Conservation (phyloP, 2,888 invertebrate genomes). For the Hydropsyche betteni region DNA sequence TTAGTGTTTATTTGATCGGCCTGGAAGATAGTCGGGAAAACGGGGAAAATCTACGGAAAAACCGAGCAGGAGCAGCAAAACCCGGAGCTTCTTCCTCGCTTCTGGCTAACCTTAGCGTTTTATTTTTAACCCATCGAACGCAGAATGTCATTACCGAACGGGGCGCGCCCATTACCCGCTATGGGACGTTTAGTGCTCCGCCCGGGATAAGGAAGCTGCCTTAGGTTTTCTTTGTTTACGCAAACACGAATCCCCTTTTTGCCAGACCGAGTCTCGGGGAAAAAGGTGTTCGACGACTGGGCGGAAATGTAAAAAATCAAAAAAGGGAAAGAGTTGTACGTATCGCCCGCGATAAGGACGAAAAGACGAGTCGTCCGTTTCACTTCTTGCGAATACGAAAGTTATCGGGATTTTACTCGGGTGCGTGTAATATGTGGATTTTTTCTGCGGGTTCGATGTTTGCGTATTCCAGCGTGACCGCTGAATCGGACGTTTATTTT, state of each 20-base stretch:
- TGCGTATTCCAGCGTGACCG: too few relatives aligned
- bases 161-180: slow-evolving; percentile 34
- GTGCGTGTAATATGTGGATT: too few relatives aligned
- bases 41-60: slow-evolving; percentile 15
- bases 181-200: slow-evolving; percentile 36
- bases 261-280: too few relatives aligned
- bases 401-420: too few relatives aligned
- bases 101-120: slow-evolving; percentile 19
- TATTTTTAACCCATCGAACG: slow-evolving; percentile 39
- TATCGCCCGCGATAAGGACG: too few relatives aligned
- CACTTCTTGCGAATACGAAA: too few relatives aligned
- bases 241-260: slow-evolving; percentile 26
- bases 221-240: slow-evolving; percentile 34
- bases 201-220: slow-evolving; percentile 35
- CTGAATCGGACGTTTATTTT: too few relatives aligned
- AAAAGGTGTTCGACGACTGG: too few relatives aligned
- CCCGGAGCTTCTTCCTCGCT: not conserved
- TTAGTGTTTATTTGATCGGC: slow-evolving; percentile 48
- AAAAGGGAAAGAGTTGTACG: too few relatives aligned
- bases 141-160: slow-evolving; percentile 37
- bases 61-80: not conserved
- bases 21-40: slow-evolving; percentile 39
- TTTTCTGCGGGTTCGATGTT: too few relatives aligned
- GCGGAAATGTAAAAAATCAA: too few relatives aligned
- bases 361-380: too few relatives aligned